Evolutionary conservation across 2,888 invertebrate genomes (phyloP).

Genomic region (Caenorhabditis virilis): DNA sequence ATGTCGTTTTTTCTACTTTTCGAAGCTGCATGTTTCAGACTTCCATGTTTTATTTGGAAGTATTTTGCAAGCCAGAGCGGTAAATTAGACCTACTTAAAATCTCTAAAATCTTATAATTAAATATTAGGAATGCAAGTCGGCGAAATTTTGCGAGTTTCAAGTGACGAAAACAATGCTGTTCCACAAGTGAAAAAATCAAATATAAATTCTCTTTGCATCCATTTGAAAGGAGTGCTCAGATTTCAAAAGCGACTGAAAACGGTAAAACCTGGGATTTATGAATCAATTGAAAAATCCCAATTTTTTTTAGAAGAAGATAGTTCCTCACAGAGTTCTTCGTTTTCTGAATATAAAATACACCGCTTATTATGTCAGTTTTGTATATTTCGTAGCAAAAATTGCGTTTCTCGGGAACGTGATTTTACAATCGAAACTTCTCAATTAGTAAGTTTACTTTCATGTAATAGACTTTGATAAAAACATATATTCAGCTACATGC

Average conservation of each 20-base stretch:
- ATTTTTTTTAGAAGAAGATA: constrained; percentile 53
- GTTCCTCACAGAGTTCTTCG: constrained; percentile 57
- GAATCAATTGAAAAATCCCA: too few relatives aligned
- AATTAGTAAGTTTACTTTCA: constrained; percentile 41
- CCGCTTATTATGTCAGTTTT: constrained; percentile 57
- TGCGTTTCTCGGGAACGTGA: constrained; percentile 54
- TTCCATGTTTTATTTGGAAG: constrained; percentile 66
- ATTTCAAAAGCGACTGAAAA: constrained; percentile 63
- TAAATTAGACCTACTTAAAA: constrained; percentile 7
- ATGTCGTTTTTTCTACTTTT: constrained; percentile 65
- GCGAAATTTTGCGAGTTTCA: constrained; percentile 63
- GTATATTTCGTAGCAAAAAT: constrained; percentile 62
- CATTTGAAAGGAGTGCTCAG: constrained; percentile 64
- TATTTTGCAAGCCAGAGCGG: constrained; percentile 66
- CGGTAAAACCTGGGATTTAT: not conserved
- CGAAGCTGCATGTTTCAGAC: constrained; percentile 63
- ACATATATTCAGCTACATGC: constrained; percentile 45
- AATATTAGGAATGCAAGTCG: constrained; percentile 63
- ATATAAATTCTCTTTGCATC: constrained; percentile 57
- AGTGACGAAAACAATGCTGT: constrained; percentile 64
- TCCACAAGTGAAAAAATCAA: constrained; percentile 61
- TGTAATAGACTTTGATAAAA: constrained; percentile 1
- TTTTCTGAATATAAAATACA: constrained; percentile 60
- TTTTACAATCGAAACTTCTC: constrained; percentile 50
- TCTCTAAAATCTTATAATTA: not conserved